Conservation (phyloP, 2,888 invertebrate genomes). For the Amphipyra tragopoginis region DNA sequence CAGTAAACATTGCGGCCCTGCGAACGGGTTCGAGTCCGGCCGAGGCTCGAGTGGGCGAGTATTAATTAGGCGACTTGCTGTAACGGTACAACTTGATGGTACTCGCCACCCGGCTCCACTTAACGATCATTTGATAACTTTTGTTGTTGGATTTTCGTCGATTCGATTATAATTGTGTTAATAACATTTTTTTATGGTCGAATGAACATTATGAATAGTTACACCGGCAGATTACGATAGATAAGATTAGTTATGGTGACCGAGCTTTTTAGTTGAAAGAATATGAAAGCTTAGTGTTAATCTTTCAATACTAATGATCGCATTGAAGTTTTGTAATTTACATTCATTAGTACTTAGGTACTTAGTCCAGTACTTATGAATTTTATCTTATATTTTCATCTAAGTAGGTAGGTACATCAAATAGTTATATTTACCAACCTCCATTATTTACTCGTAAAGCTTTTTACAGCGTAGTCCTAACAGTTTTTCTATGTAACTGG, state of each 20-base stretch:
- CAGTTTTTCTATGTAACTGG: slow-evolving; percentile 7
- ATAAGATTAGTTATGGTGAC: slow-evolving; percentile 68
- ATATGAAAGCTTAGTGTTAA: slow-evolving; percentile 55
- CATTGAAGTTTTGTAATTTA: slow-evolving; percentile 23
- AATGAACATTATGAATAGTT: slow-evolving; percentile 60
- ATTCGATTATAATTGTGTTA: slow-evolving; percentile 74
- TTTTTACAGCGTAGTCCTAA: slow-evolving; percentile 9
- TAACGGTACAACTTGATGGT: slow-evolving; percentile 73
- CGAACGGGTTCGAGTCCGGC: slow-evolving; percentile 76
- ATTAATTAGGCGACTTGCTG: slow-evolving; percentile 81
- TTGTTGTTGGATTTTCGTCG: slow-evolving; percentile 72
- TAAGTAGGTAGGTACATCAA: no score
- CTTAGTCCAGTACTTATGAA: no score
- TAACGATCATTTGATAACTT: slow-evolving; percentile 83
- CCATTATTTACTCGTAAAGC: slow-evolving; percentile 1
- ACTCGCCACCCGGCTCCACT: slow-evolving; percentile 66
- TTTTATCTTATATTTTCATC: no score
- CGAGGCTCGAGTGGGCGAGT: slow-evolving; percentile 77
- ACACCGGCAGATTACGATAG: slow-evolving; percentile 63
- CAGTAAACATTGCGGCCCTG: slow-evolving; percentile 70
- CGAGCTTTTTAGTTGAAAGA: slow-evolving; percentile 60
- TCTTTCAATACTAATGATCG: no score
- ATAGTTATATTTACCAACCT: no score
- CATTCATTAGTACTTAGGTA: slow-evolving; percentile 4
- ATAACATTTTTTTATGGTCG: slow-evolving; percentile 65